Conservation (phyloP, 30 jellyfish, hydroid and myxozoan species). For the Hydractinia symbiolongicarpus region DNA sequence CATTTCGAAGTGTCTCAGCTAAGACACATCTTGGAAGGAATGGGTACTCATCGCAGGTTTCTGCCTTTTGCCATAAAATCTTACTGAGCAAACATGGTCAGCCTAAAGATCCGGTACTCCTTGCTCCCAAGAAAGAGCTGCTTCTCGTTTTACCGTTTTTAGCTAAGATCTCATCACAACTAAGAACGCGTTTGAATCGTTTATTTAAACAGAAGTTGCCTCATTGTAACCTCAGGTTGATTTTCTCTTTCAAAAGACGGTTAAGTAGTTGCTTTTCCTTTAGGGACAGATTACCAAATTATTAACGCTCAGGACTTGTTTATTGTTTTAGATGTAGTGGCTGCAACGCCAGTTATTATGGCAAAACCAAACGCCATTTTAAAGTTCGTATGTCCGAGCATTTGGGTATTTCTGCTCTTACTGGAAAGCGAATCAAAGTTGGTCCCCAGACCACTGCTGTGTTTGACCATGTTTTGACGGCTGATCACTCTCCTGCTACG, state of each 20-base stretch:
- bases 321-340: conserved; percentile 27
- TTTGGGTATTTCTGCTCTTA: background rate
- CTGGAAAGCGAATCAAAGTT: background rate
- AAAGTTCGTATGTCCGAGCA: conserved; percentile 13
- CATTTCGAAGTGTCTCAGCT: background rate
- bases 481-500: background rate
- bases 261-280: conserved; percentile 6
- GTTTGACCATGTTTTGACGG: background rate
- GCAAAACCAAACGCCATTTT: conserved; percentile 26
- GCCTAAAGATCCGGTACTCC: background rate
- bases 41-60: background rate
- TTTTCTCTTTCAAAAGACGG: conserved; percentile 26
- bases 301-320: conserved; percentile 16
- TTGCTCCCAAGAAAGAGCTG: background rate
- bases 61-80: background rate
- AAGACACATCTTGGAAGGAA: background rate
- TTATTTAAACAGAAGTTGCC: background rate
- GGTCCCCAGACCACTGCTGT: conserved; percentile 10
- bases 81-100: background rate
- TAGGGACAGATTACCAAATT: conserved; percentile 22
- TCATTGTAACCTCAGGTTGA: conserved; percentile 11
- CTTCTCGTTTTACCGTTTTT: background rate
- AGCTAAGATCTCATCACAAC: background rate
- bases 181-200: background rate
- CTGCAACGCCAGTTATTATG: conserved; percentile 39